These are phyloP conservation scores for Gambusia affinis DNA, from an alignment of 2,113 vertebrate genomes.

Conservation along the genomic window DNA sequence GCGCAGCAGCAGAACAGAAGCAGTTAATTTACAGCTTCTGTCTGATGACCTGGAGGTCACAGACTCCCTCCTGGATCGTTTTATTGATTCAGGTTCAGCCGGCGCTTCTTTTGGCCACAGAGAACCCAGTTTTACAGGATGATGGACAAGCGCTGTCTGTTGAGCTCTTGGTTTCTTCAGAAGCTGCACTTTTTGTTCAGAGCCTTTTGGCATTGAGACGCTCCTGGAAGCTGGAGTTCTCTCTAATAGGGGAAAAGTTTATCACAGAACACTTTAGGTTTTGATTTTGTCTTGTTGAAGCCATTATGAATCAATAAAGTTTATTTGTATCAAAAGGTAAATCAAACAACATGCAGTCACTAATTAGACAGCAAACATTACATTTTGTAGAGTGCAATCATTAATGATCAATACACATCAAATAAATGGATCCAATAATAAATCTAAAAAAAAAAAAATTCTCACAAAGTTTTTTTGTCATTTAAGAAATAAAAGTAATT, in stretches of 20 bases:
- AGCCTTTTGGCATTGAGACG: neutral
- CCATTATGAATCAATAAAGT: neutral
- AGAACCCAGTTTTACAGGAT: neutral
- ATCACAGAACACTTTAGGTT: neutral
- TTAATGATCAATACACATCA: too few species aligned
- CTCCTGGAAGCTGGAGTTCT: neutral
- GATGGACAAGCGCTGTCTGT: neutral
- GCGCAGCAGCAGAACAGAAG: neutral
- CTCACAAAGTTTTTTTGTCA: too few species aligned
- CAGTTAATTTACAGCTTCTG: neutral
- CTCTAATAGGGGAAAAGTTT: neutral
- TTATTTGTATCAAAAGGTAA: too few species aligned
- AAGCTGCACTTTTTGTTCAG: neutral
- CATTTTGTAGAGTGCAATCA: too few species aligned
- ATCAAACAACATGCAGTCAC: too few species aligned
- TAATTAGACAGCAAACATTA: too few species aligned
- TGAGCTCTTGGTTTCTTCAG: neutral
- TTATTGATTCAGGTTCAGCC: neutral
- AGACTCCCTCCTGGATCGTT: neutral
- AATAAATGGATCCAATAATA: too few species aligned
- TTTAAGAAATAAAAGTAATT: too few species aligned
- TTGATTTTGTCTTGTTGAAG: neutral
- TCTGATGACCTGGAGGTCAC: neutral
- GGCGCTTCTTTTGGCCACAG: neutral
- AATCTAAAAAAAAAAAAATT: too few species aligned